Evolutionary conservation across 2,888 invertebrate genomes (phyloP).

Genomic region (Latrodectus hesperus): DNA sequence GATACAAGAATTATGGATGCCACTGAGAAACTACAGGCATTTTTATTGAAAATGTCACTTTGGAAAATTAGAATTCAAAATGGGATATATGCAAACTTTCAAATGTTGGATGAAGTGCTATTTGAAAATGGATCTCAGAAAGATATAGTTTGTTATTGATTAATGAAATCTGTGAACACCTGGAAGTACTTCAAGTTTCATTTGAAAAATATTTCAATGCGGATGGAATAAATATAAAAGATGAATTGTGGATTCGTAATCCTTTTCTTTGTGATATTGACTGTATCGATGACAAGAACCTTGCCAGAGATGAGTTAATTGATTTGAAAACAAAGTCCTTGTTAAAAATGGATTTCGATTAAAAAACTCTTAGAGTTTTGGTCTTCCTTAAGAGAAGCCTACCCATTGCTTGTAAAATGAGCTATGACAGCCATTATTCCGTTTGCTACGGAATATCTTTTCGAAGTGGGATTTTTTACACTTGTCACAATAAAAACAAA

Average conservation of each 20-base stretch:
- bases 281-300: too few species aligned
- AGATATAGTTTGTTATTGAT: too few species aligned
- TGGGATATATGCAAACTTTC: conserved; percentile 50
- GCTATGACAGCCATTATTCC: conserved; percentile 47
- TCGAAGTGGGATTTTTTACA: conserved; percentile 45
- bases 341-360: too few species aligned
- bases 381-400: conserved; percentile 45
- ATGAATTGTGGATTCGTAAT: too few species aligned
- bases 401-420: conserved; percentile 50
- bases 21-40: conserved; percentile 50
- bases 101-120: conserved; percentile 52
- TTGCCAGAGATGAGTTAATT: too few species aligned
- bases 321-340: too few species aligned
- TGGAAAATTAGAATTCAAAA: conserved; percentile 50
- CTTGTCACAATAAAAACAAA: conserved; percentile 45
- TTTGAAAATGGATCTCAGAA: conserved; percentile 52
- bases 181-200: too few species aligned
- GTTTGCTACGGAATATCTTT: conserved; percentile 49
- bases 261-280: too few species aligned
- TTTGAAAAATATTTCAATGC: too few species aligned
- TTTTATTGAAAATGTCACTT: conserved; percentile 51
- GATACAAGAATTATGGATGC: conserved; percentile 47
- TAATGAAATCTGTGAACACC: too few species aligned
- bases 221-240: too few species aligned
- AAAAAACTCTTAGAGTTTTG: too few species aligned